Evolutionary conservation across 2,113 vertebrate species (phyloP).

Genomic region (Cariama cristata): DNA sequence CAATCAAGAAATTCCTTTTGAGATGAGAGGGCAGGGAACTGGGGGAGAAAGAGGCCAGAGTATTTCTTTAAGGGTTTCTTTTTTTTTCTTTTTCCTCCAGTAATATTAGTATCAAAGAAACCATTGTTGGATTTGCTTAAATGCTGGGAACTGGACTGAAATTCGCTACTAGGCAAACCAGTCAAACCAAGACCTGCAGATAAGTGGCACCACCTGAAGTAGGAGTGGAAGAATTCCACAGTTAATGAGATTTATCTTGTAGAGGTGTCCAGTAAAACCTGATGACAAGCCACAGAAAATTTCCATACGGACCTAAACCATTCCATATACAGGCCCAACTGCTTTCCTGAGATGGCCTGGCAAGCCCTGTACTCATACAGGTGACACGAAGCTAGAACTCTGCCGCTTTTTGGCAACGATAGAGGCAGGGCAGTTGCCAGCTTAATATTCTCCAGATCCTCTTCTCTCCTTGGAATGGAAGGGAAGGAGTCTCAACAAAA

Average conservation of each 20-base stretch:
- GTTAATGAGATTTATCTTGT: background rate
- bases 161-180: background rate
- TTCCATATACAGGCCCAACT: fast-evolving
- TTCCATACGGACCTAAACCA: background rate
- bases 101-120: constrained; percentile 12
- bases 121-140: background rate
- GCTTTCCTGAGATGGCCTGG: no score
- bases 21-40: constrained; percentile 21
- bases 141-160: background rate
- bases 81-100: background rate
- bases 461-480: background rate
- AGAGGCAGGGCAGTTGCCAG: background rate
- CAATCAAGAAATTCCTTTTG: constrained; percentile 34
- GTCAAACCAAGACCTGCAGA: background rate
- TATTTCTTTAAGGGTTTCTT: background rate
- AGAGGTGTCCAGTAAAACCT: background rate
- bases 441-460: background rate
- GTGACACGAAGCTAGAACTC: fast-evolving
- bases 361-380: fast-evolving
- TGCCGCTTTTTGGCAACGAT: background rate
- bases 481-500: background rate
- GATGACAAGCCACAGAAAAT: fast-evolving
- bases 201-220: background rate
- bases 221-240: background rate
- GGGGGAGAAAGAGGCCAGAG: background rate